Evolutionary conservation across 2,113 vertebrate genomes (phyloP), one percentile per base, ranked within the genome.

Genomic region (Sturnira hondurensis): DNA sequence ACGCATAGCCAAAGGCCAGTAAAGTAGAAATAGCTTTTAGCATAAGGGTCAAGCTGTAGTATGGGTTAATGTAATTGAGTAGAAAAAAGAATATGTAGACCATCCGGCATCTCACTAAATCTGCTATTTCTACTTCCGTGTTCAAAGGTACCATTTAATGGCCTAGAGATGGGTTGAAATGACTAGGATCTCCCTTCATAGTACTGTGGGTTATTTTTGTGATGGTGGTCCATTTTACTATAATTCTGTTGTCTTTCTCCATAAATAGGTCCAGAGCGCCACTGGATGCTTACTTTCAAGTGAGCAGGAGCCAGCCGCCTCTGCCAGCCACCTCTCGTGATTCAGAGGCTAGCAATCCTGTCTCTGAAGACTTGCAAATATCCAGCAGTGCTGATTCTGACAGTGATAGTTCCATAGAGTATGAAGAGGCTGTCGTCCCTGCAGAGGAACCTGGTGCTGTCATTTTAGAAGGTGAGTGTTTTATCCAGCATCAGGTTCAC

Each of bases 251-350:
- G 17, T 91, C 50, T 91, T 91, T 90, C 50, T 96, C 16, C 28
- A 1, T 43, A 93, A 14, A 4, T 67, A 98, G 97, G 45, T 88
- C 86, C 26, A 98, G 98, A 96, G 36, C 97, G 77, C 92, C 98
- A 0, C 31, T 99, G 86, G 98, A 98, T 88, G 98, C 98, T 94
- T 99, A 98, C 86, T 99, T 99, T 95, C 99, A 98, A 89, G 91
- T 98, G 15, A 98, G 98, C 82, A 98, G 98, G 83, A 98, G 98
- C 45, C 99, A 99, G 61, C 83, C 93, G 76, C 87, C 26, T 22
- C 41, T 93, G 20, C 97, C 61, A 0, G 80, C 98, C 5, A 95
- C 96, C n/a, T 77, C 92, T 86, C n/a, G 16, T 0, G 47, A 77
- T 63, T 89, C 83, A 31, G 92, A 93, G 92, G 78, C 31, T 97